These are phyloP conservation scores for Linnaemya tessellans DNA, from an alignment of 2,888 invertebrate genomes.

Conservation along the genomic window DNA sequence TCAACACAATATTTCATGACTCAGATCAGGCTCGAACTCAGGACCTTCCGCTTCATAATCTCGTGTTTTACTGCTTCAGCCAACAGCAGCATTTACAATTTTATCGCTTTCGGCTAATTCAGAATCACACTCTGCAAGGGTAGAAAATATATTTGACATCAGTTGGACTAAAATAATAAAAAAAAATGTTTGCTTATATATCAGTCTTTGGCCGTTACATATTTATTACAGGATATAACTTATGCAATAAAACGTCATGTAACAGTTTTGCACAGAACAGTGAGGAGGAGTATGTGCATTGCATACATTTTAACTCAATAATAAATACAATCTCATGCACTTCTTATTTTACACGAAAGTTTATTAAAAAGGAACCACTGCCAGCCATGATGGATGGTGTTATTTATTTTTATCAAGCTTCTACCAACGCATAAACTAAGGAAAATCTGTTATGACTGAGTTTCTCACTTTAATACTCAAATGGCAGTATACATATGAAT, in stretches of 20 bases:
- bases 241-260: no score
- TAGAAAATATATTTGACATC: no score
- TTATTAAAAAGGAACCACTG: constrained; percentile 56
- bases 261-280: not conserved
- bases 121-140: no score
- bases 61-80: no score
- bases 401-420: constrained; percentile 49
- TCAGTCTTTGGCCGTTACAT: not conserved
- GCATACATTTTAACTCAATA: constrained; percentile 10
- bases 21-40: no score
- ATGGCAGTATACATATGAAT: no score
- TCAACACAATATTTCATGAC: no score
- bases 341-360: constrained; percentile 5
- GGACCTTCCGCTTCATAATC: no score
- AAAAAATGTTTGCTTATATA: no score
- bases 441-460: not conserved
- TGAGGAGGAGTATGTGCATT: not conserved
- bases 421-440: constrained; percentile 14
- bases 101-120: no score
- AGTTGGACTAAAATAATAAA: no score
- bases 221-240: not conserved
- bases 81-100: no score
- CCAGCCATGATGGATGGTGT: constrained; percentile 53
- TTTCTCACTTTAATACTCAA: not conserved
- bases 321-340: not conserved